Evolutionary conservation across 2,113 vertebrate species (phyloP), one percentile per base, ranked within the genome.

Genomic region (Montifringilla adamsi): DNA sequence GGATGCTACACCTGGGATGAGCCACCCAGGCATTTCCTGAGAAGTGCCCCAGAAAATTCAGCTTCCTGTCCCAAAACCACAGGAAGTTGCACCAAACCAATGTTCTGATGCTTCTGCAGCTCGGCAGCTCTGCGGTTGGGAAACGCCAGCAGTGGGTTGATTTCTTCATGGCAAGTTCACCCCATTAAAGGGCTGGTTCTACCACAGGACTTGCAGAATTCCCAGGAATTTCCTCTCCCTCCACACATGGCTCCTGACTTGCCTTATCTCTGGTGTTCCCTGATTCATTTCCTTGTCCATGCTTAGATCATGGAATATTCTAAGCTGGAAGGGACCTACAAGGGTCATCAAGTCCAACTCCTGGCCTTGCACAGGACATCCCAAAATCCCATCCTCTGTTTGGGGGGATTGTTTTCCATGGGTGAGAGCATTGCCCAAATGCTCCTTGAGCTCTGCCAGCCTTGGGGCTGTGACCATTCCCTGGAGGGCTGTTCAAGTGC

Each of bases 51-150:
- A 16, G 64, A 43, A 66, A 60, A 24, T 52, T 75, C 18, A 12
- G 7, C 27, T 93, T 95, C 87, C 89, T 20, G 27, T 30, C 72
- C 68, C 3, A 4, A 89, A 44, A 8, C 76, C 49, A 10, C 89
- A 86, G 95, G 94, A 92, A 93, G 13, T 35, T 76, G 90, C 79
- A 11, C 33, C 23, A 49, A 30, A n/a, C 12, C 80, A 27, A 12
- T 0, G 0, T 43, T 21, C 0, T n/a, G 78, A 41, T 24, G 58
- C 8, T 3, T 8, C 5, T 1, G 83, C 27, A 67, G 43, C 94
- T 69, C 0, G 2, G 74, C 91, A 56, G 1, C 82, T 43, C 44
- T 0, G 10, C 0, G 0, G 3, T 13, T 52, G 20, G 47, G 70
- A 79, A 90, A 63, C 0, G 0, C 74, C 15, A 19, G 1, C 1